Evolutionary conservation across 2,888 invertebrate genomes (phyloP).

Genomic region (Zygothrica quintamaculata): DNA sequence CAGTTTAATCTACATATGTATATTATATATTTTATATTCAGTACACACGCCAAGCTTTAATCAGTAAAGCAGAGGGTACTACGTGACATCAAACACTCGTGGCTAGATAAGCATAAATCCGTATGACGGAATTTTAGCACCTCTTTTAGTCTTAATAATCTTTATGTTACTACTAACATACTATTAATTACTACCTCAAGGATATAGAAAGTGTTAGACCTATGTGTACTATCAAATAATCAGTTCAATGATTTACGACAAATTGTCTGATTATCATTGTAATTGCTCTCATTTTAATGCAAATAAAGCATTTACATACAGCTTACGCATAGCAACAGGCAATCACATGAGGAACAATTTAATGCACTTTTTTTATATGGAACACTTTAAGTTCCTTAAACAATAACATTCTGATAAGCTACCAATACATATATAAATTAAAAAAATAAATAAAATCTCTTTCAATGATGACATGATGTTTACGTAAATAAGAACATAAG

Average conservation of each 20-base stretch:
- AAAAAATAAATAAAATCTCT: too few species aligned
- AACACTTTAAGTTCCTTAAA: too few species aligned
- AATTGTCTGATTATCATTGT: conserved; percentile 29
- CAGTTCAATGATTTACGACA: conserved; percentile 24
- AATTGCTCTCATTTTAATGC: conserved; percentile 45
- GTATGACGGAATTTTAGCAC: conserved; percentile 36
- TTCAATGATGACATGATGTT: too few species aligned
- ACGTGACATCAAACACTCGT: conserved; percentile 59
- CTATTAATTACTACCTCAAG: too few species aligned
- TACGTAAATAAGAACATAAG: too few species aligned
- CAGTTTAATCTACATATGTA: conserved; percentile 22
- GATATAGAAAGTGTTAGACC: too few species aligned
- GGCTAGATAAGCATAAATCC: conserved; percentile 38
- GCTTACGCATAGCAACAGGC: conserved; percentile 38
- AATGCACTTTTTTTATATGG: background rate
- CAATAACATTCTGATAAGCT: too few species aligned
- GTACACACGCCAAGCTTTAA: conserved; percentile 41
- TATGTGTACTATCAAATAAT: too few species aligned
- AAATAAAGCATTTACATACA: conserved; percentile 30
- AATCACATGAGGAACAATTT: conserved; percentile 8
- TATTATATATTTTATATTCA: conserved; percentile 6
- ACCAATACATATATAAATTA: too few species aligned
- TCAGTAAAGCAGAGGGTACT: conserved; percentile 39
- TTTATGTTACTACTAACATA: too few species aligned
- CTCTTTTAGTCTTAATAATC: conserved; percentile 30